Evolutionary conservation across 2,113 vertebrate genomes (phyloP).

Genomic region (Pyrgilauda ruficollis): DNA sequence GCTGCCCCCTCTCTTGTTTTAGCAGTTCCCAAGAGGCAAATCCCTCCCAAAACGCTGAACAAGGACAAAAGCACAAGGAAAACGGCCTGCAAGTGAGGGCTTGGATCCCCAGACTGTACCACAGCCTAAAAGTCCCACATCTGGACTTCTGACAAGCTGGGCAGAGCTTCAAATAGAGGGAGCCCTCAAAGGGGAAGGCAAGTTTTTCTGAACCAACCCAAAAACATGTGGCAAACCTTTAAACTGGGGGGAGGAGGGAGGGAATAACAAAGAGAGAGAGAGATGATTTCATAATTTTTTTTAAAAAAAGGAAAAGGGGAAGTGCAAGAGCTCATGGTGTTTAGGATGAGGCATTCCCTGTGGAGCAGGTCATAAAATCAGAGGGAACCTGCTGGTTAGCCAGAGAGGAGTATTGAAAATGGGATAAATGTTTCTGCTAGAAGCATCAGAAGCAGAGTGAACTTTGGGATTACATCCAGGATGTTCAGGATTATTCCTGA

Average conservation of each 20-base stretch:
- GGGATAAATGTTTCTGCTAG: not conserved
- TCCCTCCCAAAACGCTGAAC: not conserved
- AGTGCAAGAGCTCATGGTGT: not conserved
- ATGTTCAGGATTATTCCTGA: not conserved
- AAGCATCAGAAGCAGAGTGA: not conserved
- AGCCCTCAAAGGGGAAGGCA: not conserved
- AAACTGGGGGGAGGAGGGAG: not conserved
- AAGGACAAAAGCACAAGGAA: not conserved
- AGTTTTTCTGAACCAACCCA: not conserved
- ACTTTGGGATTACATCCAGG: not conserved
- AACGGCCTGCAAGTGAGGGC: not conserved
- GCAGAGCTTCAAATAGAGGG: not conserved
- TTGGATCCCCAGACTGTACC: not conserved
- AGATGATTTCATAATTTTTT: not conserved
- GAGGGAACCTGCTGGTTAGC: not conserved
- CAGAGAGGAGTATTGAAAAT: not conserved
- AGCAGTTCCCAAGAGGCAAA: not conserved
- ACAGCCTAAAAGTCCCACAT: not conserved
- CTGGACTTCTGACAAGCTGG: not conserved
- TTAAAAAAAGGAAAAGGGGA: not conserved
- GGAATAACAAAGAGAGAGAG: not conserved
- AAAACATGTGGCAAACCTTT: not conserved
- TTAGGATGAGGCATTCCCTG: not conserved
- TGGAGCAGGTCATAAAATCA: not conserved
- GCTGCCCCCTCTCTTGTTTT: not conserved